These are phyloP conservation scores for Brachymystax lenok DNA, from an alignment of 2,797 vertebrate genomes.

Conservation along the genomic window DNA sequence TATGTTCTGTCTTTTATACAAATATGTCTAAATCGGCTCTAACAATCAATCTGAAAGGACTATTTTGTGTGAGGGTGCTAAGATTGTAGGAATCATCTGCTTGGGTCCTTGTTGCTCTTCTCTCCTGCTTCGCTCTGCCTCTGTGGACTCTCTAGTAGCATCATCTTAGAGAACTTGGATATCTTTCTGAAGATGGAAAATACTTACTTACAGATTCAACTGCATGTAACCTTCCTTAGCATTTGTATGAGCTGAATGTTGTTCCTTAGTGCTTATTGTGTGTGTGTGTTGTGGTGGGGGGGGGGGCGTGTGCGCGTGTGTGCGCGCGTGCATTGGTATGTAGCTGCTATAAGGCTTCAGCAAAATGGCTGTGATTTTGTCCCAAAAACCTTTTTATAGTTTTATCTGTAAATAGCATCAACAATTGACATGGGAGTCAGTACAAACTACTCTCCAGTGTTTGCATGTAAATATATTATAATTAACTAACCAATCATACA, in stretches of 20 bases:
- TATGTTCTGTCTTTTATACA: no score
- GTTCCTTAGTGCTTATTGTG: not conserved
- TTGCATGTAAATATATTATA: not conserved
- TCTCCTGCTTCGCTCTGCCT: not conserved
- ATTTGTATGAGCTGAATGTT: not conserved
- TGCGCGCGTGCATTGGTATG: not conserved
- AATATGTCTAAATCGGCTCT: no score
- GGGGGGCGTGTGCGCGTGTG: not conserved
- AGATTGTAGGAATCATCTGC: not conserved
- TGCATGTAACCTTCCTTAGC: not conserved
- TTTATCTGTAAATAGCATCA: not conserved
- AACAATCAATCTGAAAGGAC: no score
- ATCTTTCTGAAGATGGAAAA: not conserved
- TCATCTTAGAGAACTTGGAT: not conserved
- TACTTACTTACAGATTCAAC: conserved; percentile 3
- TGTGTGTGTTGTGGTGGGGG: not conserved
- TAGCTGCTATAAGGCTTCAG: not conserved
- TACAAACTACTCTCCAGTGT: not conserved
- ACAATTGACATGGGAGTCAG: not conserved
- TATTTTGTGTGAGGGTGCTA: not conserved
- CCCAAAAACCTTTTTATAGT: no score
- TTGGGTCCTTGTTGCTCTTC: not conserved
- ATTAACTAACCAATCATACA: not conserved
- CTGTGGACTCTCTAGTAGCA: not conserved
- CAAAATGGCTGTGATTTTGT: not conserved